These are phyloP conservation scores for Coranthus polyacanthus DNA, from an alignment of 2,797 vertebrate species.

Conservation along the genomic window DNA sequence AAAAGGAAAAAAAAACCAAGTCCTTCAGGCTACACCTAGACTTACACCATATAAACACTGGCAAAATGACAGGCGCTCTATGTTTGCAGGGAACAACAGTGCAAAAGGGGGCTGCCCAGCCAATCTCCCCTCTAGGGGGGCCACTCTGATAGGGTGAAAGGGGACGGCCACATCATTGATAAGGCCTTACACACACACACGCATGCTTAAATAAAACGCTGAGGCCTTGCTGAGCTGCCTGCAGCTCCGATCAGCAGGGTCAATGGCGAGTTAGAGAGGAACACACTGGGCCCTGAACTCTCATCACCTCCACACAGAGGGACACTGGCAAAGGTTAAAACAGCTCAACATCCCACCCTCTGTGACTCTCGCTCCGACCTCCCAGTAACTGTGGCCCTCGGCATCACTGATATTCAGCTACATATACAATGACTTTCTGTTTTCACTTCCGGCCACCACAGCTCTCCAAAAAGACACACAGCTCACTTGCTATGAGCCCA, in stretches of 20 bases:
- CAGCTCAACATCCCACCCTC: conserved; percentile 87
- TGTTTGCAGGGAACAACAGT: conserved; percentile 88
- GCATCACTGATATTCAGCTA: conserved; percentile 64
- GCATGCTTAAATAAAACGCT: conserved; percentile 86
- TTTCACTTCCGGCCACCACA: conserved; percentile 57
- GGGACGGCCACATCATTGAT: conserved; percentile 92
- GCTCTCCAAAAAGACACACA: conserved; percentile 41
- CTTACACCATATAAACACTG: conserved; percentile 94
- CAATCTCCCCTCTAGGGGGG: conserved; percentile 93
- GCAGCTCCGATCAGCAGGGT: conserved; percentile 92
- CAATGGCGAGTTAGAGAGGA: conserved; percentile 91
- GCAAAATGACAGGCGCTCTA: conserved; percentile 93
- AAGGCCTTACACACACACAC: conserved; percentile 82
- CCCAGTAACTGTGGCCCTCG: conserved; percentile 65
- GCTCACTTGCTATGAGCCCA: conserved; percentile 14
- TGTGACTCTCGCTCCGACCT: conserved; percentile 66
- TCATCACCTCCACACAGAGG: conserved; percentile 92
- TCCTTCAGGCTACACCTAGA: conserved; percentile 94
- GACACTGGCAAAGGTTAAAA: conserved; percentile 98
- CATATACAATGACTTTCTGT: conserved; percentile 67
- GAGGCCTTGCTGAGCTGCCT: conserved; percentile 92
- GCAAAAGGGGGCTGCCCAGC: conserved; percentile 89
- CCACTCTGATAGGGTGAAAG: conserved; percentile 91
- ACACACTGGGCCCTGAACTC: conserved; percentile 95
- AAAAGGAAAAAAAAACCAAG: conserved; percentile 64